These are phyloP conservation scores for Drosophila phalerata DNA, from an alignment of 2,888 invertebrate species.

Conservation along the genomic window DNA sequence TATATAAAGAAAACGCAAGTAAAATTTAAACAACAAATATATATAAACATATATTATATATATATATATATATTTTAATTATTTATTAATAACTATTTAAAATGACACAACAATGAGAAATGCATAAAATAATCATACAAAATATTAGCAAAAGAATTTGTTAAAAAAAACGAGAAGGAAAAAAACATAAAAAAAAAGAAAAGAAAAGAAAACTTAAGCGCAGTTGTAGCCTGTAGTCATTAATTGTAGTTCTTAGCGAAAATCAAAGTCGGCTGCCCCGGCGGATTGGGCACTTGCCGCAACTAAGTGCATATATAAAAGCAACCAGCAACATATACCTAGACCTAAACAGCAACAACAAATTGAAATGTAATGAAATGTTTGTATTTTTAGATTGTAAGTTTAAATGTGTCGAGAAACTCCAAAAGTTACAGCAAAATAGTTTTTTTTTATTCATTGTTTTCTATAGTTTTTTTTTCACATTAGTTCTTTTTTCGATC, in stretches of 20 bases:
- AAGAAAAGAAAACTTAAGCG: conserved; percentile 50
- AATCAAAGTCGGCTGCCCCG: conserved; percentile 66
- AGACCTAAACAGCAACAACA: conserved; percentile 38
- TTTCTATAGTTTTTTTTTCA: conserved; percentile 29
- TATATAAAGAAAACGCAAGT: conserved; percentile 42
- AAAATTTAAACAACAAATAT: conserved; percentile 30
- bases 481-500: conserved; percentile 6
- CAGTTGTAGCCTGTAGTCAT: conserved; percentile 78
- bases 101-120: conserved; percentile 30
- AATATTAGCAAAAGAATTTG: conserved; percentile 67
- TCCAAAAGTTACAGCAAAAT: conserved; percentile 42
- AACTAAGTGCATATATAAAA: conserved; percentile 75
- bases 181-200: conserved; percentile 12
- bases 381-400: conserved; percentile 66
- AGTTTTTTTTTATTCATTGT: conserved; percentile 14
- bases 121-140: conserved; percentile 59
- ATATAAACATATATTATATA: conserved; percentile 37
- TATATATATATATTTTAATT: conserved; percentile 58
- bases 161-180: conserved; percentile 44
- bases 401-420: conserved; percentile 45
- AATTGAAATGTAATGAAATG: conserved; percentile 62
- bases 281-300: conserved; percentile 53
- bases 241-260: conserved; percentile 78
- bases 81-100: conserved; percentile 75
- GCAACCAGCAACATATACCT: conserved; percentile 42